These are phyloP conservation scores for human DNA, from an alignment of 2,113 vertebrate species.

Conservation along the genomic window DNA sequence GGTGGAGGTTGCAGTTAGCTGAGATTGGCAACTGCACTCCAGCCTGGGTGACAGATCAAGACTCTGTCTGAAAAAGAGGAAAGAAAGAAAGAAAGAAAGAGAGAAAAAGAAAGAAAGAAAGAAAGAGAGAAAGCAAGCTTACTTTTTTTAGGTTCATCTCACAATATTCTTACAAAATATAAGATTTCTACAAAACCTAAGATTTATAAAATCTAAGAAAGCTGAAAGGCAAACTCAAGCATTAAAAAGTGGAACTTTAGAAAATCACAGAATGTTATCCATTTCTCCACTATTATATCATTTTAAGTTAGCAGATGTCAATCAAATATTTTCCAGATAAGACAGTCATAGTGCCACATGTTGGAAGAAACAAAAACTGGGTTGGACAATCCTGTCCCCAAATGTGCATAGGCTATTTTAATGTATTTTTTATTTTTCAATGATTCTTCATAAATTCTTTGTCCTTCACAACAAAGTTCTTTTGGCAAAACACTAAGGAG, in stretches of 20 bases:
- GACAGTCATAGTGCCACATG: accelerated
- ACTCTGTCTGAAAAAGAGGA: too few relatives aligned
- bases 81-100: too few relatives aligned
- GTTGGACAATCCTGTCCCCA: neutral
- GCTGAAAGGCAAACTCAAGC: neutral
- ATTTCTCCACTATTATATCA: neutral
- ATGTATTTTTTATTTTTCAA: neutral
- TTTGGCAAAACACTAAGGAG: neutral
- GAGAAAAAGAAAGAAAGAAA: too few relatives aligned
- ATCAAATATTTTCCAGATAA: neutral
- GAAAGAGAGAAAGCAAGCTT: neutral
- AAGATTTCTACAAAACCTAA: neutral
- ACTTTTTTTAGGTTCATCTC: neutral
- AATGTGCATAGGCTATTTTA: neutral
- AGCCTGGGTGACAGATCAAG: too few relatives aligned
- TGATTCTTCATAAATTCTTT: neutral
- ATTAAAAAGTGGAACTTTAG: neutral
- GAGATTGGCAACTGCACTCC: too few relatives aligned
- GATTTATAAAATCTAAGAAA: neutral
- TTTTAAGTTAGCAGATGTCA: neutral
- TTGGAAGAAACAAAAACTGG: neutral
- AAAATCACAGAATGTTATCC: neutral
- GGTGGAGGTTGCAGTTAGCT: too few relatives aligned
- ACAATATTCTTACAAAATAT: neutral
- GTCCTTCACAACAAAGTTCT: neutral